Evolutionary conservation across 2,888 invertebrate genomes (phyloP), one percentile per base, ranked within the genome.

Genomic region (Caenorhabditis sp.): DNA sequence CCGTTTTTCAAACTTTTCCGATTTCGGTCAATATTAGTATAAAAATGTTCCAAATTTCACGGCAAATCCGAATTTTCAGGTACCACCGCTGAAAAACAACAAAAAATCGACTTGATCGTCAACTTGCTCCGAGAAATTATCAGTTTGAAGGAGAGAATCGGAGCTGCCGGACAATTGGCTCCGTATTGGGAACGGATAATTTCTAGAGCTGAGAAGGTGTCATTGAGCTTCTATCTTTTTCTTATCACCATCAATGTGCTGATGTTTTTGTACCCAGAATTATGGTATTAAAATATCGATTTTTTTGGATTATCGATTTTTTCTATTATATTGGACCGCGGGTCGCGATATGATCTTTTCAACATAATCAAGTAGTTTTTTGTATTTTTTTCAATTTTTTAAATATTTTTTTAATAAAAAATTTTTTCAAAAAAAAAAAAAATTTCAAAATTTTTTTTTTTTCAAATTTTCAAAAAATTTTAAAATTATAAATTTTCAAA

Each of bases 151-250:
- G 79, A 84, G 44, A 44, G 50, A 61, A 76, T 80, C 28, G 61
- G 69, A 47, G 37, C 71, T 11, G 51, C 69, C 37, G 78, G 78
- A 64, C 83, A 84, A 32, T 74, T 86, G 62, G 72, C 82, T 44
- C 67, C 83, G 13, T 90, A 88, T 58, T 90, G 90, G 90, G 90
- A 90, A 56, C 64, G 90, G 40, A 88, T 90, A 15, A 85, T 90
- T 44, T 82, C 85, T 5, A 65, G 90, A 40, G 69, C 85, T 53
- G 90, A 90, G 68, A 85, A 85, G 35, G 72, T 85, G 24, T 90
- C 90, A 11, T 71, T 90, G 22, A 84, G 85, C 37, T 88, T 90
- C 65, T 90, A 90, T 79, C 76, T 90, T 9, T 72, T 84, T 15
- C 80, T 90, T 8, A 89, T 90, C 55, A 82, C 84, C 13, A 81